Base-by-base conservation (phyloP, 2,888 invertebrate genomes). In the Sturmia bella region DNA sequence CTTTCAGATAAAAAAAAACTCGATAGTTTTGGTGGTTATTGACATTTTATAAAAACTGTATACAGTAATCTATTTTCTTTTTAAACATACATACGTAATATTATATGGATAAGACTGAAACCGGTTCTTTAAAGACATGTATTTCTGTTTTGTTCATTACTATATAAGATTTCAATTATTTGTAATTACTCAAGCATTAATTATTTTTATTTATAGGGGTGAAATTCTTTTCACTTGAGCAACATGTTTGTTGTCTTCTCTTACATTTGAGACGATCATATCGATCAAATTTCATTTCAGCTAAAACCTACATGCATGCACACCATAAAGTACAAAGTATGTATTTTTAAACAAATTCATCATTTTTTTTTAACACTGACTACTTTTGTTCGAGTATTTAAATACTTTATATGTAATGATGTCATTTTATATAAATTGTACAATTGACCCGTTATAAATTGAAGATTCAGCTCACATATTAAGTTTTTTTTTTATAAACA, bases 381-480 rank as follows among this genome's bases (percentile, higher is more conserved):
- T 24, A 13, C 43, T 45, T 15, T 41, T 50, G 37, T 27, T 27
- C 27, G 27, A 27, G 27, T 32, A 32, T 32, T 70, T 72, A 24
- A 59, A 59, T 17, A 27, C 27, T 37, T 57, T 43, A 32, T 52
- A 17, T 43, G 7, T 19, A 75, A 68, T 81, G 81, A 81, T 81
- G 73, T 81, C 81, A 81, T 77, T 69, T 73, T 43, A 45, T 56
- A 72, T 76, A 56, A 73, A 73, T 66, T 61, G 72, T 63, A 72
- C 76, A 81, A 81, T 81, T 81, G 81, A 81, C 81, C 80, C 76
- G 76, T 66, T 61, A 81, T 77, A 73, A 81, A 81, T 69, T 77
- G 50, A 74, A 69, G 72, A 79, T 68, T 32, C 56, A n/a, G 43
- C 59, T 48, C 12, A 13, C 19, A 6, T 17, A 39, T 15, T 43